Base-by-base conservation (phyloP, 2,888 invertebrate species). In the Thyatira batis region DNA sequence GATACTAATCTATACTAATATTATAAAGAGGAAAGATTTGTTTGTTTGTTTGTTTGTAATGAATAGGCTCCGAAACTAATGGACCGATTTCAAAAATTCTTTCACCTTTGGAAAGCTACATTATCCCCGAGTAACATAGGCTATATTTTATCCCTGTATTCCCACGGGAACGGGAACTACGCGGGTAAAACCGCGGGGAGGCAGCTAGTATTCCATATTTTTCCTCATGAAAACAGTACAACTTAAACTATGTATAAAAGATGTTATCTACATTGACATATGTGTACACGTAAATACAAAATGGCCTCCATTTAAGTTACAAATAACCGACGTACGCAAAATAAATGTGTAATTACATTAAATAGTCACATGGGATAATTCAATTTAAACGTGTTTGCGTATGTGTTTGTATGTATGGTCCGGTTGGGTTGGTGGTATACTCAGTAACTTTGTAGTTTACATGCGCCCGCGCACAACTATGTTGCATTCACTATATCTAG, bases 391-490 rank as follows among this genome's bases (percentile, higher is more conserved):
- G 63, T 61, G 75, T 66, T 70, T 57, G 65, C 61, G 63, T 71
- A 69, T 71, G 70, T 69, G 67, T 61, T 53, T 63, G 71, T 77
- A 77, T 73, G 76, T 75, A 74, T 68, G 68, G 55, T 58, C 67
- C 65, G 66, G 62, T 64, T 58, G 61, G 54, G 57, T 62, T 58
- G 44, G 53, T 55, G 62, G 61, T 65, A 71, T 68, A 60, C 65
- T 67, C 72, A 72, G n/a, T 73, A 76, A 75, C 67, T 76, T 71
- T 63, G 61, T 53, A 53, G 55, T 54, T 58, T 60, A 76, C 75
- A 71, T 69, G 74, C 69, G 62, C 65, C 57, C 63, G 65, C 65
- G 64, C 67, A 64, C 58, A 54, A 57, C 55, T 60, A 58, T 57
- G 58, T 63, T 58, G 61, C 64, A 64, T 58, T 66, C 60, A 54